A percentile compares a stretch with the other conserved stretches of the same genome.
These are phyloP conservation scores for Macquaria australasica DNA, from an alignment of 2,113 vertebrate genomes.

Conservation along the genomic window DNA sequence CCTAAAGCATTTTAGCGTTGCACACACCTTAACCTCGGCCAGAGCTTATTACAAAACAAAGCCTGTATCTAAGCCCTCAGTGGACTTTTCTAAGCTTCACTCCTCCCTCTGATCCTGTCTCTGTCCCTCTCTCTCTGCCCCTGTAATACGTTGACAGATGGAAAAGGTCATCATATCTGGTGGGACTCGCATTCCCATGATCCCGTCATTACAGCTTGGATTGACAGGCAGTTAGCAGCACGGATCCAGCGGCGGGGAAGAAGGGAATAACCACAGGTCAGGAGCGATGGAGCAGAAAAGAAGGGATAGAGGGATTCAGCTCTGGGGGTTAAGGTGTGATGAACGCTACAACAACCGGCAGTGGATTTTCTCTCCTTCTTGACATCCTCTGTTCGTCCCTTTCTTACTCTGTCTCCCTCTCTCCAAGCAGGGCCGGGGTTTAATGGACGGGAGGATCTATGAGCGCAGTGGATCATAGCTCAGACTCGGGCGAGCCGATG, in stretches of 20 bases:
- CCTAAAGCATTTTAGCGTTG: constrained; percentile 29
- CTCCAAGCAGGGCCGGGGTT: constrained; percentile 30
- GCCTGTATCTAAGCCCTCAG: background rate
- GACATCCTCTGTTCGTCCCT: constrained; percentile 37
- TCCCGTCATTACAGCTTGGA: constrained; percentile 41
- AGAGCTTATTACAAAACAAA: constrained; percentile 37
- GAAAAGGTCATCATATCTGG: background rate
- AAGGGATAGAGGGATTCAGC: constrained; percentile 13
- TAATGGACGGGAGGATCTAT: constrained; percentile 25
- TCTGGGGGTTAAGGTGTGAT: constrained; percentile 73
- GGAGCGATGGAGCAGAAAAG: constrained; percentile 14
- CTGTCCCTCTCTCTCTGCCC: constrained; percentile 24
- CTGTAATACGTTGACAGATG: constrained; percentile 21
- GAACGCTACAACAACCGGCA: constrained; percentile 61
- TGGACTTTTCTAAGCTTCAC: constrained; percentile 7
- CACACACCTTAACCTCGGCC: constrained; percentile 62
- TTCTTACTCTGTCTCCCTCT: constrained; percentile 52
- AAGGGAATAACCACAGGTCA: constrained; percentile 9
- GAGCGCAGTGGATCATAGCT: constrained; percentile 87
- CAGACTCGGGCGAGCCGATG: constrained; percentile 93
- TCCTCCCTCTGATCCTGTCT: background rate
- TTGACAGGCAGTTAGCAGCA: constrained; percentile 30
- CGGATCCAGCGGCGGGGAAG: background rate
- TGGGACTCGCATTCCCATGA: constrained; percentile 38
- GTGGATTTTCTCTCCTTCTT: constrained; percentile 52